A percentile compares a stretch with the other conserved stretches of the same genome.
Conservation (phyloP, 2,113 vertebrate genomes). For the Toxotes jaculatrix region DNA sequence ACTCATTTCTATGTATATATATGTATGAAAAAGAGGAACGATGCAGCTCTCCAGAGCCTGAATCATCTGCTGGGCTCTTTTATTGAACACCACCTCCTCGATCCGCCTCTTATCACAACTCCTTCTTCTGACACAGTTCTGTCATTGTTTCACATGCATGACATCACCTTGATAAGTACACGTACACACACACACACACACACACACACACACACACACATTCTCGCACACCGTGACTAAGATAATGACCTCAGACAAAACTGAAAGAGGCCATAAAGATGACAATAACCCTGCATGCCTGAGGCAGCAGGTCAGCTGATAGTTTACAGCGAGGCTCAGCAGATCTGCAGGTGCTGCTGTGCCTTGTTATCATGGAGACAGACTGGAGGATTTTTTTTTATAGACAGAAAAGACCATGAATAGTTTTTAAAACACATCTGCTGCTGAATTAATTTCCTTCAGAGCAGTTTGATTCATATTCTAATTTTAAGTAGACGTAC, state of each 20-base stretch:
- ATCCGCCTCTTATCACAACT: slow-evolving; percentile 49
- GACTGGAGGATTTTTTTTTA: not conserved
- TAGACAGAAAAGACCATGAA: not conserved
- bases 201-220: slow-evolving; percentile 26
- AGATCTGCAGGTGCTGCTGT: slow-evolving; percentile 11
- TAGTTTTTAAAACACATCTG: slow-evolving; percentile 5
- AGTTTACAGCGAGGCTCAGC: slow-evolving; percentile 27
- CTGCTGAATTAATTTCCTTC: not conserved
- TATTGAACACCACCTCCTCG: not conserved
- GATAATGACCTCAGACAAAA: slow-evolving; percentile 43
- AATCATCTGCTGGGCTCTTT: not conserved
- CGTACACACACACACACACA: slow-evolving; percentile 9
- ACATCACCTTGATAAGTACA: slow-evolving; percentile 53
- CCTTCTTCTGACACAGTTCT: slow-evolving; percentile 34
- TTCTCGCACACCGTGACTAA: slow-evolving; percentile 52
- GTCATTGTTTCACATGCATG: slow-evolving; percentile 59
- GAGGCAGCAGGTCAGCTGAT: slow-evolving; percentile 37
- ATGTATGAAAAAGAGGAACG: not conserved
- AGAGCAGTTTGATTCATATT: not conserved
- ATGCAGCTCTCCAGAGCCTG: not conserved
- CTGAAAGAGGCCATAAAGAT: slow-evolving; percentile 13
- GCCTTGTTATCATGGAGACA: not conserved
- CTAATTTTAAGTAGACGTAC: not conserved
- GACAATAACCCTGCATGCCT: slow-evolving; percentile 38
- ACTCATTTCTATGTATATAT: no score